Percentiles rank a stretch among this genome's conserved stretches.
These are phyloP conservation scores for Patella depressa DNA, from an alignment of 2,888 invertebrate genomes.

Conservation along the genomic window DNA sequence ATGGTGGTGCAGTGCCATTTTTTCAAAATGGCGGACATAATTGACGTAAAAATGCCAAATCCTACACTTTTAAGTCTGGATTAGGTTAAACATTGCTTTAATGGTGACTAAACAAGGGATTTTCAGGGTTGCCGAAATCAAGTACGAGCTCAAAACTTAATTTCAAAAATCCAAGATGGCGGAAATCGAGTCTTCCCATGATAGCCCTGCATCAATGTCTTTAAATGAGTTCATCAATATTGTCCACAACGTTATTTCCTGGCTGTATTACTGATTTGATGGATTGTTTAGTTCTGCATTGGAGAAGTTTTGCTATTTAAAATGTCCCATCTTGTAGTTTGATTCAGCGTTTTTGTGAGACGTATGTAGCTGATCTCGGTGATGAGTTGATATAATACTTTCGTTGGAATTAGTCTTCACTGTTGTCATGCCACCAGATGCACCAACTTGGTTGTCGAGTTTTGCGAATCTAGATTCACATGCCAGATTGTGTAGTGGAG, in stretches of 20 bases:
- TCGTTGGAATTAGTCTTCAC: background rate
- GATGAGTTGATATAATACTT: slow-evolving; percentile 5
- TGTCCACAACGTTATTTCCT: background rate
- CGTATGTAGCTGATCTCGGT: background rate
- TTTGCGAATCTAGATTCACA: background rate
- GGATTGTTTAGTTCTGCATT: slow-evolving; percentile 3
- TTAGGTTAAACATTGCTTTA: background rate
- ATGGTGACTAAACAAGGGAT: background rate
- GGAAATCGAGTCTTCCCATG: no score
- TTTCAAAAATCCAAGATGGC: no score
- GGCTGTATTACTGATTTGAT: background rate
- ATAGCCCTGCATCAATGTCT: background rate
- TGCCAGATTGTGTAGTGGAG: background rate
- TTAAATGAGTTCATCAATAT: background rate
- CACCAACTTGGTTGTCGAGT: slow-evolving; percentile 1
- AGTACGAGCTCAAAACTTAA: no score
- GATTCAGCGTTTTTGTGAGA: background rate
- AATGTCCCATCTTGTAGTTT: slow-evolving; percentile 2
- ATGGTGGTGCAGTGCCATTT: no score
- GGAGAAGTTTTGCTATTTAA: background rate
- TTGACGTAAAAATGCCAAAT: background rate
- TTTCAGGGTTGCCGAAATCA: no score
- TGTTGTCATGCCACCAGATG: slow-evolving; percentile 2
- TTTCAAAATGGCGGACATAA: background rate
- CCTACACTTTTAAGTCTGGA: background rate